Conservation (phyloP, 2,888 invertebrate species). For the Acheta domesticus region DNA sequence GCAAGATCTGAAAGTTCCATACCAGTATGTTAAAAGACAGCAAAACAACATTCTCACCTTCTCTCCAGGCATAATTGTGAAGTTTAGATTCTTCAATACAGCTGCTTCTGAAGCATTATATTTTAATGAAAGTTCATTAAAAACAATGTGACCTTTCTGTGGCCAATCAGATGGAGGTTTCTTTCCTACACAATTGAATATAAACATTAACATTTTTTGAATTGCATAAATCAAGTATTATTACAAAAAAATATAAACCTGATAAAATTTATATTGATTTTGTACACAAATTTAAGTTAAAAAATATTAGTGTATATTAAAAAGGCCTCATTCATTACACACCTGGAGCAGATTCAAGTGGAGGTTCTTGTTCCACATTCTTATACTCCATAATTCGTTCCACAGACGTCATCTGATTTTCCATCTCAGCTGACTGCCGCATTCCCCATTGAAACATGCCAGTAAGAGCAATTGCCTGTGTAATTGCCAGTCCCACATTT, state of each 20-base stretch:
- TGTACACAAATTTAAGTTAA: no score
- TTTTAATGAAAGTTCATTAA: slow-evolving; percentile 47
- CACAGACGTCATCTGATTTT: slow-evolving; percentile 47
- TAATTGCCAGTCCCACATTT: slow-evolving; percentile 45
- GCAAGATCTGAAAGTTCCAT: no score
- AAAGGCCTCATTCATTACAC: slow-evolving; percentile 20
- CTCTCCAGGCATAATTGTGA: slow-evolving; percentile 45
- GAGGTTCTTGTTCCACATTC: slow-evolving; percentile 48
- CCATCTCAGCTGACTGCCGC: slow-evolving; percentile 52
- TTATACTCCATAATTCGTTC: slow-evolving; percentile 55
- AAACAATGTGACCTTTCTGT: slow-evolving; percentile 43
- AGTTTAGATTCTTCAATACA: slow-evolving; percentile 51
- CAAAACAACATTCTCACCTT: slow-evolving; percentile 43
- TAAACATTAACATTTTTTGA: not conserved
- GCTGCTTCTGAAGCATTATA: slow-evolving; percentile 50
- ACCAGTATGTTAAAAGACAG: no score
- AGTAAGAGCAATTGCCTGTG: slow-evolving; percentile 47
- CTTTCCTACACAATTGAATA: slow-evolving; percentile 33
- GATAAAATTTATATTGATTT: no score
- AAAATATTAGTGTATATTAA: no score
- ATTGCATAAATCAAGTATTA: no score
- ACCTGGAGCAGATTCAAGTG: slow-evolving; percentile 41
- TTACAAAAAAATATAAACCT: no score
- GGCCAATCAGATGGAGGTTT: slow-evolving; percentile 41
- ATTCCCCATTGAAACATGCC: slow-evolving; percentile 56